phyloP scores from a whole-genome alignment of 2,888 invertebrate genomes.

The Lasioglossum calceatum region DNA sequence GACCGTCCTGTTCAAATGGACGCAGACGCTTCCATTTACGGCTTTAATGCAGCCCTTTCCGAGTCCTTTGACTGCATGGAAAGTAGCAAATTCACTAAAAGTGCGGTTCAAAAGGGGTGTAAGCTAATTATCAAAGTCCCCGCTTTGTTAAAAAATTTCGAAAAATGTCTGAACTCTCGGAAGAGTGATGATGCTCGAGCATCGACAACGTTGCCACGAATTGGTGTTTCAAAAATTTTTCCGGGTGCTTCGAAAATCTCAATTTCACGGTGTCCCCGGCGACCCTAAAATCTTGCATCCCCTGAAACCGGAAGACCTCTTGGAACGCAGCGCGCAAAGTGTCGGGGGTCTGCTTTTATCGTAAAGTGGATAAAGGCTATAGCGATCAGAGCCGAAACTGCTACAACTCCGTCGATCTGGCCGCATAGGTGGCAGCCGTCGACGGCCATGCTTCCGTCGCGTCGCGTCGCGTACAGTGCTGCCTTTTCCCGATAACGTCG shows the following conservation, averaged over 20 bases:
- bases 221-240: too few species aligned
- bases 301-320: background rate
- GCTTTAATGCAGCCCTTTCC: constrained; percentile 31
- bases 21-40: constrained; percentile 10
- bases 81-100: constrained; percentile 8
- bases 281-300: background rate
- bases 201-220: background rate
- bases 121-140: background rate
- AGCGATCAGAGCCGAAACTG: constrained; percentile 23
- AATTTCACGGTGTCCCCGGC: background rate
- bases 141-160: background rate
- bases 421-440: constrained; percentile 77
- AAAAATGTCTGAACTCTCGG: background rate
- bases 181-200: too few species aligned
- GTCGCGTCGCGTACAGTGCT: constrained; percentile 56
- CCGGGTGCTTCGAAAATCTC: background rate
- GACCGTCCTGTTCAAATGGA: background rate
- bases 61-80: constrained; percentile 16
- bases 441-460: constrained; percentile 69
- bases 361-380: constrained; percentile 25
- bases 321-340: background rate
- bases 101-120: background rate
- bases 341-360: background rate
- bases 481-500: constrained; percentile 45
- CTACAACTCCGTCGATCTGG: constrained; percentile 36